Base-by-base conservation (phyloP, 92 coral and sea anemone species). In the Montipora capitata region DNA sequence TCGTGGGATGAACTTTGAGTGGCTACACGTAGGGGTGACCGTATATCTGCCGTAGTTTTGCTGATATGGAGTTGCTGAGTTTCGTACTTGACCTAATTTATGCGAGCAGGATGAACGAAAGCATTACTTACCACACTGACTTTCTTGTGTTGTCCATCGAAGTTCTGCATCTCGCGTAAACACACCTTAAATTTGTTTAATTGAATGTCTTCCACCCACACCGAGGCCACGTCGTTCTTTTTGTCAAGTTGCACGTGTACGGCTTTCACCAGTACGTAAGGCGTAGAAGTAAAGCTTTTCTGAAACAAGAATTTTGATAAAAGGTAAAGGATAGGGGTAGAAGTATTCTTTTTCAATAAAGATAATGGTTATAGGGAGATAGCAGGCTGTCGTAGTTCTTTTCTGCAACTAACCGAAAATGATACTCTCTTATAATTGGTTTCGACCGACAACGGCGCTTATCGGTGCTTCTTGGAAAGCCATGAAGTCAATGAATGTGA, bases 361-460 rank as follows among this genome's bases (percentile, higher is more conserved):
- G 20, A 18, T 18, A 18, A 18, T 18, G 0, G 20, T 18, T 18
- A 18, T 18, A 18, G 20, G 20, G 20, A 18, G 20, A 18, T 0
- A 18, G 20, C 20, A 18, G 20, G 20, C 0, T 18, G 20, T 18
- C 20, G 20, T 18, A 18, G 20, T 18, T 18, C 20, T 18, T 18
- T 18, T 18, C 20, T 18, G 20, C 20, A 18, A n/a, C 54, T 66
- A 8, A 66, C 86, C n/a, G 52, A 48, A 11, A 81, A 81, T 18
- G 42, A 11, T 35, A 69, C 38, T 3, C 2, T 2, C 35, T 68
- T 82, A 40, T 95, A 94, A 4, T 91, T 85, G 6, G 97, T 92
- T 58, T 95, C 97, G 13, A 92, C 97, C 97, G 95, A 94, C 97
- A 94, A 94, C 92, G 15, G 95, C 67, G 15, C 91, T 93, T 44